These are phyloP conservation scores for Himantopus leucocephalus DNA, from an alignment of 2,113 vertebrate genomes.

Conservation along the genomic window DNA sequence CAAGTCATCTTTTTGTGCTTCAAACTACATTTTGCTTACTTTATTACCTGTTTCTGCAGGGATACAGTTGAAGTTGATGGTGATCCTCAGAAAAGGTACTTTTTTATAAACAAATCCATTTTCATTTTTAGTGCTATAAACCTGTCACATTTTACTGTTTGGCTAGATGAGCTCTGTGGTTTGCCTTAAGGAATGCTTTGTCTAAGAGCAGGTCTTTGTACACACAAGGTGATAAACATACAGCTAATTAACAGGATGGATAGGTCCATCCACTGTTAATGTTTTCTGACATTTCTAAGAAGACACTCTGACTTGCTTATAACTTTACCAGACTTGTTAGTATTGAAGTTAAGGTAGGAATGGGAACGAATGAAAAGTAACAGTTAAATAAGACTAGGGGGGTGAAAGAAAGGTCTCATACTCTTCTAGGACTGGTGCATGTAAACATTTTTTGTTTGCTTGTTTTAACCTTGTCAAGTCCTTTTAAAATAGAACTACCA, in stretches of 20 bases:
- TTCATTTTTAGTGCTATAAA: not conserved
- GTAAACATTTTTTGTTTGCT: not conserved
- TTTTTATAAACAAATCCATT: not conserved
- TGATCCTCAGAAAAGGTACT: constrained; percentile 80
- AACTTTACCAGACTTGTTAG: not conserved
- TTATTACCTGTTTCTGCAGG: constrained; percentile 64
- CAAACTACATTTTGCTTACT: not conserved
- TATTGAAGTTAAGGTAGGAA: not conserved
- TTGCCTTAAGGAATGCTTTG: not conserved
- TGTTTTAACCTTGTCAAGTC: not conserved
- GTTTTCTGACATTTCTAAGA: not conserved
- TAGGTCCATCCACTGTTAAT: not conserved
- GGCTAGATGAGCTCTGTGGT: not conserved
- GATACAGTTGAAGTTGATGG: constrained; percentile 78
- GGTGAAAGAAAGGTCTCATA: not conserved
- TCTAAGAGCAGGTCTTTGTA: not conserved
- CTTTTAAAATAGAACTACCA: not conserved
- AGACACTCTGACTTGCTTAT: not conserved
- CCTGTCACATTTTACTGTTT: not conserved
- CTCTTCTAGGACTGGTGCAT: not conserved
- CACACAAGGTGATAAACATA: not conserved
- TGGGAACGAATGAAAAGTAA: not conserved
- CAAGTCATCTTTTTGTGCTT: not conserved
- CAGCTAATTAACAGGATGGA: not conserved
- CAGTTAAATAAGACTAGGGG: not conserved